Base-by-base conservation (phyloP, 2,797 vertebrate genomes). In the Gambusia yucatana region DNA sequence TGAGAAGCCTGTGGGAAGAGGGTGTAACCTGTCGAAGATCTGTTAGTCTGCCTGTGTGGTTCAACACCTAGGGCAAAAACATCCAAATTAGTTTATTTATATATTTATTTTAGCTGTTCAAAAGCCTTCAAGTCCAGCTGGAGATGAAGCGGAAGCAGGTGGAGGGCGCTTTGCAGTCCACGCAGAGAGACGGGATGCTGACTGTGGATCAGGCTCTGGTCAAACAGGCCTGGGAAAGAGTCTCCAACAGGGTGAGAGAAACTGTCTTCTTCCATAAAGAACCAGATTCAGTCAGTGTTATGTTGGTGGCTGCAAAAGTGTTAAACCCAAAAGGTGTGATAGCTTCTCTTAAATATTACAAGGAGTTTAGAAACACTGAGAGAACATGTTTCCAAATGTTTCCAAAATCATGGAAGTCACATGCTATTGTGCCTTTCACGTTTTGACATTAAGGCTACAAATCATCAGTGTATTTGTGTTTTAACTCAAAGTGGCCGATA, bases 181-280 rank as follows among this genome's bases (percentile, higher is more conserved):
- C 95, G 50, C 97, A 98, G 83, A 97, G 96, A 93, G 97, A 99
- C 1, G 97, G 98, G 61, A 99, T 98, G 89, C 92, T 99, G 82
- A 97, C 98, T 2, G 97, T 98, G 87, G 98, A 99, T 89, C 98
- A 99, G 95, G 97, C 98, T 46, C 88, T 99, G 89, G 95, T 99
- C 82, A 99, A 99, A 88, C 98, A 99, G 87, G 96, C 97, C 47
- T 99, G 97, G 98, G 98, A 99, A 25, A 96, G 96, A 92, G 95
- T 97, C 82, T 96, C 97, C 75, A 96, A 96, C 47, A 95, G 96
- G 93, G 98, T 99, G 94, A 96, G 97, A 72, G 30, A 75, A 70
- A 28, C 9, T 55, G 30, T 52, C 25, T 25, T 41, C 25, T 47
- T 43, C 10, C 33, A 28, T 67, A 39, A 43, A 73, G 43, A 76